These are phyloP conservation scores for Vidua macroura DNA, from an alignment of 2,113 vertebrate species.

Conservation along the genomic window DNA sequence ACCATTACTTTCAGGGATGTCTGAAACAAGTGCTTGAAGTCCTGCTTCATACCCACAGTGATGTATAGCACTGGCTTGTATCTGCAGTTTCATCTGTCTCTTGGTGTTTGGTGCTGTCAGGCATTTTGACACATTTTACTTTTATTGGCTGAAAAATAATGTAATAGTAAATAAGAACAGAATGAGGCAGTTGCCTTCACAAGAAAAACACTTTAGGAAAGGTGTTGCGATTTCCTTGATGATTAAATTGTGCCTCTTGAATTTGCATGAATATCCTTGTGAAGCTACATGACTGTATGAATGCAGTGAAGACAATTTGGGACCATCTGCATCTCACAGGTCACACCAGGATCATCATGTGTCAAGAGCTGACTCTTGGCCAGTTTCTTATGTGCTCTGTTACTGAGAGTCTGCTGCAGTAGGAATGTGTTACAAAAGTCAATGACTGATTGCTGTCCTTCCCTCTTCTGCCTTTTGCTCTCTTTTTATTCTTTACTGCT, in stretches of 20 bases:
- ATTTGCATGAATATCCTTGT: background rate
- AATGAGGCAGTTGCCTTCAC: background rate
- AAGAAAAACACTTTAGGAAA: background rate
- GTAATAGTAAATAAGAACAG: constrained; percentile 12
- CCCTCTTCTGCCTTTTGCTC: background rate
- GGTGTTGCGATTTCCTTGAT: background rate
- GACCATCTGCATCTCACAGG: background rate
- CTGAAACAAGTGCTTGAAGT: constrained; percentile 12
- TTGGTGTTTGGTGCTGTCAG: background rate
- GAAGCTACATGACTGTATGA: background rate
- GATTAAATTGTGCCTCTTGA: background rate
- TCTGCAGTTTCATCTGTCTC: constrained; percentile 15
- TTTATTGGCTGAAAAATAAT: background rate
- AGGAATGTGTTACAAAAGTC: background rate
- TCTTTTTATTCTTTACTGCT: background rate
- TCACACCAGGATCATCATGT: background rate
- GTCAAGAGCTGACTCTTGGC: background rate
- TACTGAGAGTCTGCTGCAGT: background rate
- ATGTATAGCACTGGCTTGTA: background rate
- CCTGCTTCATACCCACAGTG: background rate
- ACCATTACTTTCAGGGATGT: background rate
- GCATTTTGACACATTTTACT: background rate
- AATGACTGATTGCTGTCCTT: background rate
- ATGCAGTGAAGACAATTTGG: background rate
- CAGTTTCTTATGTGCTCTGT: background rate